phyloP scores from a whole-genome alignment of 2,797 vertebrate genomes.

The Aplochiton taeniatus region DNA sequence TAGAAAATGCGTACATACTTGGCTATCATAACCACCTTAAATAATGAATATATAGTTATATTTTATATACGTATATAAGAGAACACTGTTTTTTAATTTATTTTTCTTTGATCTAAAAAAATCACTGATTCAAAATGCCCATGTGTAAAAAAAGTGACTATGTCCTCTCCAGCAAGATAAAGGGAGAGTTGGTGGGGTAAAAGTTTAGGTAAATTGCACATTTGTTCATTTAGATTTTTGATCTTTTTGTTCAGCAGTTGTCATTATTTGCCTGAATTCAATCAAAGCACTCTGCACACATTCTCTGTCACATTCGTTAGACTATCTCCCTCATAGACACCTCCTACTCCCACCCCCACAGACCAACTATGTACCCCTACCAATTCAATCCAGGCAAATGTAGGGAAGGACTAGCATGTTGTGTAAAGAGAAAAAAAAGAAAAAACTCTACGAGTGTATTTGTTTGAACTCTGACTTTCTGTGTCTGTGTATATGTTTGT shows the following conservation, averaged over 20 bases:
- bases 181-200: constrained; percentile 73
- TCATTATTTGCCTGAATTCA: constrained; percentile 84
- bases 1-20: constrained; percentile 88
- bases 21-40: constrained; percentile 87
- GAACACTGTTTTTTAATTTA: constrained; percentile 83
- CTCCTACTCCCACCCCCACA: constrained; percentile 64
- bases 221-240: constrained; percentile 65
- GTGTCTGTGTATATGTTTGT: constrained; percentile 47
- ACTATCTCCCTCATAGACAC: constrained; percentile 77
- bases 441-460: constrained; percentile 78
- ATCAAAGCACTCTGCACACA: constrained; percentile 82
- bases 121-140: constrained; percentile 85
- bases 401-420: constrained; percentile 80
- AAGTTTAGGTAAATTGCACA: constrained; percentile 82
- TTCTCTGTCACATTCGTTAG: constrained; percentile 83
- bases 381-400: constrained; percentile 86
- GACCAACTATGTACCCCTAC: constrained; percentile 71
- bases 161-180: constrained; percentile 76
- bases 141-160: constrained; percentile 84
- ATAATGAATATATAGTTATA: constrained; percentile 87
- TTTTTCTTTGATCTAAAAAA: constrained; percentile 83
- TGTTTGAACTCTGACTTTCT: constrained; percentile 74
- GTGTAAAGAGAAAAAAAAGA: constrained; percentile 81
- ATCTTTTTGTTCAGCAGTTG: constrained; percentile 73
- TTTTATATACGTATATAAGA: constrained; percentile 84